Conservation (phyloP, 2,888 invertebrate species). For the Psylliodes chrysocephalus region DNA sequence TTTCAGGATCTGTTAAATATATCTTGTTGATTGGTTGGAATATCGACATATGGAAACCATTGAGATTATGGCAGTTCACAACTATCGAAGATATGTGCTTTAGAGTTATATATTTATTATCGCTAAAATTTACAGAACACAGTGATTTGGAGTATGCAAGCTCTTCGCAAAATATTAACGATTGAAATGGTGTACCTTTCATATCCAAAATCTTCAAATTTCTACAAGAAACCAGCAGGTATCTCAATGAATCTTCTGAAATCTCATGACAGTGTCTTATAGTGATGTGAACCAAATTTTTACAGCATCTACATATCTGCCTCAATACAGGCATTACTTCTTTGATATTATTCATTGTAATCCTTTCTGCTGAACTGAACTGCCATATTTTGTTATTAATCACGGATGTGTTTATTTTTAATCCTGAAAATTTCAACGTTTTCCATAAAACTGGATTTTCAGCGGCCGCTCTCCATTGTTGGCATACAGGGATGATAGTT, state of each 20-base stretch:
- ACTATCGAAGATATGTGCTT: conserved; percentile 32
- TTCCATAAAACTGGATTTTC: conserved; percentile 39
- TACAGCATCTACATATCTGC: conserved; percentile 37
- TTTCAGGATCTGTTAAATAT: conserved; percentile 29
- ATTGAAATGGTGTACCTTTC: conserved; percentile 38
- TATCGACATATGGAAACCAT: conserved; percentile 36
- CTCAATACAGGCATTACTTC: conserved; percentile 31
- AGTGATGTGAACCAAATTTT: conserved; percentile 24
- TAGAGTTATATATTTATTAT: conserved; percentile 28
- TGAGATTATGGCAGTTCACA: conserved; percentile 35
- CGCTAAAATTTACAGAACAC: conserved; percentile 33
- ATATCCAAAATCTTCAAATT: conserved; percentile 34
- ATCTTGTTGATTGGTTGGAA: conserved; percentile 36
- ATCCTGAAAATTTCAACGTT: conserved; percentile 32
- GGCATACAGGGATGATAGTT: conserved; percentile 39
- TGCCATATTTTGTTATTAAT: conserved; percentile 41
- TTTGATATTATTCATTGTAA: conserved; percentile 21
- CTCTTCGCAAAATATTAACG: conserved; percentile 38
- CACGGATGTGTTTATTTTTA: conserved; percentile 11
- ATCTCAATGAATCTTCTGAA: conserved; percentile 35
- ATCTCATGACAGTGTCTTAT: conserved; percentile 38
- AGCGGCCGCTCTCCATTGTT: conserved; percentile 37
- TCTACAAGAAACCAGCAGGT: conserved; percentile 34
- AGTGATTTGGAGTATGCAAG: conserved; percentile 25
- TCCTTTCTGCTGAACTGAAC: conserved; percentile 28